These are phyloP conservation scores for Thysanoteuthis rhombus DNA, from an alignment of 2,888 invertebrate genomes.

Conservation along the genomic window DNA sequence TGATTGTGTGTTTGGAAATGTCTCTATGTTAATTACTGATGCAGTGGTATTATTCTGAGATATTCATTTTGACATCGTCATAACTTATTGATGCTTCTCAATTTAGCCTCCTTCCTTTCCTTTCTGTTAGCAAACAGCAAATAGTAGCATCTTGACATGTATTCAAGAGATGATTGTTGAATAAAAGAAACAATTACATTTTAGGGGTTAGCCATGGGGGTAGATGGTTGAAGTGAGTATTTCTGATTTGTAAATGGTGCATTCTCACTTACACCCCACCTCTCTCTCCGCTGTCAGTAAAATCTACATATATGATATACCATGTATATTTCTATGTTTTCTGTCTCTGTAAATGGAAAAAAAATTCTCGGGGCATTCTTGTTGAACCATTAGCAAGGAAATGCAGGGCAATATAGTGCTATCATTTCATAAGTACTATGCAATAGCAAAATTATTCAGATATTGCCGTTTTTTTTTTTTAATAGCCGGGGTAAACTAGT, in stretches of 20 bases:
- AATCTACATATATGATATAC: no score
- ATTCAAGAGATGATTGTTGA: neutral
- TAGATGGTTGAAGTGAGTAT: constrained; percentile 12
- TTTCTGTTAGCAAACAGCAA: neutral
- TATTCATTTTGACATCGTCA: neutral
- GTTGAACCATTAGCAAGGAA: no score
- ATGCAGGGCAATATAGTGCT: no score
- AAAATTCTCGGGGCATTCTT: no score
- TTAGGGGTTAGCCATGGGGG: neutral
- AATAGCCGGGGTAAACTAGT: neutral
- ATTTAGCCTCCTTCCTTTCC: neutral
- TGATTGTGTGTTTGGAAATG: no score
- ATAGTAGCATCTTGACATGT: neutral
- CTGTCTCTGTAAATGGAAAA: no score
- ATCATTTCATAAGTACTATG: no score
- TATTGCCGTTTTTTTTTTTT: no score
- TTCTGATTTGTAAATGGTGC: neutral
- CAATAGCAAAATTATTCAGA: no score
- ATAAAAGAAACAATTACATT: constrained; percentile 12
- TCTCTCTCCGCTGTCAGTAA: neutral
- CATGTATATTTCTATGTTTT: no score
- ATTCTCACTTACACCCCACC: neutral
- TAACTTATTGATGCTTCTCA: neutral
- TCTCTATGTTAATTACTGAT: neutral
- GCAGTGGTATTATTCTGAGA: neutral